phyloP scores from a whole-genome alignment of 2,113 vertebrate species.

The Meleagris gallopavo region DNA sequence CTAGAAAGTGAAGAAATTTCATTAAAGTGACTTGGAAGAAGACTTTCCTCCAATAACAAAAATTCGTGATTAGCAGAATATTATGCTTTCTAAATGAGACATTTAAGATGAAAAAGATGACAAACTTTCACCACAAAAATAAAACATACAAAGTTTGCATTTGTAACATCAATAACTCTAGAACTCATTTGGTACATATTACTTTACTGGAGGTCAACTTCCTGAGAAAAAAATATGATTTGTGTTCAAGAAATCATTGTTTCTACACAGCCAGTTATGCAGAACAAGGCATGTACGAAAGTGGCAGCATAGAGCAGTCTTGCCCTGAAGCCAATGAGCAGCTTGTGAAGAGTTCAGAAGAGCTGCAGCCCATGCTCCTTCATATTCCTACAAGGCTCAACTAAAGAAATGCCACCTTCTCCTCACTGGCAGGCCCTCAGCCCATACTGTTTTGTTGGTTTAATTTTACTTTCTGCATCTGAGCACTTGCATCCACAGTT shows the following conservation, averaged over 20 bases:
- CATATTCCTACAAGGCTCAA: not conserved
- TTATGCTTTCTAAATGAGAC: not conserved
- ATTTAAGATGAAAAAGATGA: not conserved
- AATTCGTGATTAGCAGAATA: not conserved
- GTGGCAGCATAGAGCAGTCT: not conserved
- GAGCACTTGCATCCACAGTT: not conserved
- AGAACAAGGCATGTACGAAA: not conserved
- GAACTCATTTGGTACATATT: not conserved
- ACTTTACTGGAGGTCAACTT: not conserved
- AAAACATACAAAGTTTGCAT: not conserved
- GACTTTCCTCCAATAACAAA: not conserved
- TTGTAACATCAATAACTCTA: not conserved
- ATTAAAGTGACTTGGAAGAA: not conserved
- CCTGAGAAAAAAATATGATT: not conserved
- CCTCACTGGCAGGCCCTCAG: not conserved
- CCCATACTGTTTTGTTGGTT: not conserved
- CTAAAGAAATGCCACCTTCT: not conserved
- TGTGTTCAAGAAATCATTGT: not conserved
- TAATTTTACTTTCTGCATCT: not conserved
- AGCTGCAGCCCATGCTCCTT: not conserved
- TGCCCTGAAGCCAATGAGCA: not conserved
- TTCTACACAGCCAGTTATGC: not conserved
- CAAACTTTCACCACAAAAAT: not conserved
- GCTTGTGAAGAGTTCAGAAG: not conserved
- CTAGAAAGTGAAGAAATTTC: not conserved